These are phyloP conservation scores for Erethizon dorsatum DNA, from an alignment of 2,797 vertebrate species.

Conservation along the genomic window DNA sequence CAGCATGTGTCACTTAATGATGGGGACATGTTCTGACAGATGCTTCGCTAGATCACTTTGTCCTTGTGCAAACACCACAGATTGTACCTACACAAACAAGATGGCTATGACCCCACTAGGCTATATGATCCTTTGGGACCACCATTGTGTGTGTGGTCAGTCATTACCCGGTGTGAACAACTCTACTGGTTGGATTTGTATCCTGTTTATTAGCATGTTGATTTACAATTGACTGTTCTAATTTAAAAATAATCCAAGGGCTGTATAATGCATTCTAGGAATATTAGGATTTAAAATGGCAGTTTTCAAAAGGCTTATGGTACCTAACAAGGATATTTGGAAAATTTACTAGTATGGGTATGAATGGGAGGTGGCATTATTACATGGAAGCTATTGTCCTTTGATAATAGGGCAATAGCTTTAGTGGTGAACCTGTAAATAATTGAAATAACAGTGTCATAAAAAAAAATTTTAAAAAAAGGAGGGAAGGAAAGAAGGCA, in stretches of 20 bases:
- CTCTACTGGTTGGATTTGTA: neutral
- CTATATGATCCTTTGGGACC: no score
- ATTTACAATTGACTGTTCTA: conserved; percentile 20
- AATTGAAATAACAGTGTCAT: conserved; percentile 59
- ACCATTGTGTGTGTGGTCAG: neutral
- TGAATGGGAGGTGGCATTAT: neutral
- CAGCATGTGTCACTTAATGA: neutral
- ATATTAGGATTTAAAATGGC: conserved; percentile 49
- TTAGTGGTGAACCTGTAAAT: conserved; percentile 16
- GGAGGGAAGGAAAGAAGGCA: neutral
- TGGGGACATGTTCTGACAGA: neutral
- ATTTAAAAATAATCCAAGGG: conserved; percentile 10
- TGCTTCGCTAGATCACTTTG: neutral
- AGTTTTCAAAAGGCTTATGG: neutral
- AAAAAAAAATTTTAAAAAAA: neutral
- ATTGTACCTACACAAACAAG: neutral
- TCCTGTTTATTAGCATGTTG: neutral
- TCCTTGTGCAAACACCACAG: neutral
- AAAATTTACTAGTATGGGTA: conserved; percentile 8
- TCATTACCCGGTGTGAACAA: neutral
- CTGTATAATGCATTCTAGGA: conserved; percentile 8
- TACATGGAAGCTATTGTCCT: conserved; percentile 11
- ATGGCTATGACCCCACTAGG: no score
- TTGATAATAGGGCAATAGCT: neutral
- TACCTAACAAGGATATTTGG: neutral